phyloP scores from a whole-genome alignment of 2,888 invertebrate species.

The Caenorhabditis uteleia region DNA sequence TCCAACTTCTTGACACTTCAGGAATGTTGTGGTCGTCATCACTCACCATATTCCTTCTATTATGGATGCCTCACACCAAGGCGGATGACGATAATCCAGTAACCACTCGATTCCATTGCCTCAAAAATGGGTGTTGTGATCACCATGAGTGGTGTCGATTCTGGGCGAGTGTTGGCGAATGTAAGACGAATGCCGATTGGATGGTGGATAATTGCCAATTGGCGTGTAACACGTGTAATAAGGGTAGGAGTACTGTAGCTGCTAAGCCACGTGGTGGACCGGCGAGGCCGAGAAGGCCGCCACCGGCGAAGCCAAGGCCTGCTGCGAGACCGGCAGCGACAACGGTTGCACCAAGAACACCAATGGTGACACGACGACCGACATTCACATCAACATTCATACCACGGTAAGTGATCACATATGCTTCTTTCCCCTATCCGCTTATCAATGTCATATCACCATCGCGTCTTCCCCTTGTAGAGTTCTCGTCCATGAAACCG shows the following conservation, averaged over 20 bases:
- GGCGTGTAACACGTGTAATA: conserved; percentile 59
- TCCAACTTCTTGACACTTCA: too few species aligned
- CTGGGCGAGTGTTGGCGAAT: conserved; percentile 68
- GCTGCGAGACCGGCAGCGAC: not conserved
- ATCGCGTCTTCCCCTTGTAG: conserved; percentile 27
- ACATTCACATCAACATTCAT: too few species aligned
- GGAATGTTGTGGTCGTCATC: too few species aligned
- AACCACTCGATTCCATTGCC: conserved; percentile 64
- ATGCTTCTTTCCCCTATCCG: too few species aligned
- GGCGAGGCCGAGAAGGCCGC: conserved; percentile 3
- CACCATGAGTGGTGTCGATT: conserved; percentile 69
- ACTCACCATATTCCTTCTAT: too few species aligned
- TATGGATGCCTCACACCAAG: too few species aligned
- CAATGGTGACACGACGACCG: not conserved
- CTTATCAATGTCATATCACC: not conserved
- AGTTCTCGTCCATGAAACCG: conserved; percentile 12
- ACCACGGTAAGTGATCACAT: too few species aligned
- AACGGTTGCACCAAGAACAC: not conserved
- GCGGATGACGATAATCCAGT: conserved; percentile 57
- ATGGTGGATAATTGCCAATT: conserved; percentile 65
- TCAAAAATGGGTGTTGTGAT: conserved; percentile 68
- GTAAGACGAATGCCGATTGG: conserved; percentile 67
- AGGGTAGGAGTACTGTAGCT: not conserved
- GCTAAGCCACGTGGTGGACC: not conserved
- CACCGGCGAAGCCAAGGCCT: conserved; percentile 13